phyloP scores from a whole-genome alignment of 2,888 invertebrate genomes.

The Eupithecia tripunctaria region DNA sequence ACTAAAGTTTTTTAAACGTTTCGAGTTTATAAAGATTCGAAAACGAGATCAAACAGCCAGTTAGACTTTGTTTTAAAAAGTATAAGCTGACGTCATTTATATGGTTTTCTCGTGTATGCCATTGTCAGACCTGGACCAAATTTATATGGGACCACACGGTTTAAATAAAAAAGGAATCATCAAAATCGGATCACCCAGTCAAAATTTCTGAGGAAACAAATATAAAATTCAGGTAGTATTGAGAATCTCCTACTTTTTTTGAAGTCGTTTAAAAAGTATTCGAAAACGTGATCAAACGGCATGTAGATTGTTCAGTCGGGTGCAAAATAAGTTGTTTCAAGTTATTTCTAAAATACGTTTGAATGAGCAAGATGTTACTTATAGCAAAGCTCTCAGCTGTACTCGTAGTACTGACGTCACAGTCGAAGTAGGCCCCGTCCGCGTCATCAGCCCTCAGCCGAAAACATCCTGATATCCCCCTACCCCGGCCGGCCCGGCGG shows the following conservation, averaged over 20 bases:
- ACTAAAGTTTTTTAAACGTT: background rate
- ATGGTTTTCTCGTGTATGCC: too few relatives aligned
- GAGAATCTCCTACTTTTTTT: too few relatives aligned
- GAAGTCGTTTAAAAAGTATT: background rate
- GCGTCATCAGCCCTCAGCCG: constrained; percentile 60
- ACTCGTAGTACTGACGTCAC: constrained; percentile 69
- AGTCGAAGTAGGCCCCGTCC: constrained; percentile 55
- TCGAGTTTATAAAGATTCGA: background rate
- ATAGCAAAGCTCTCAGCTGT: constrained; percentile 56
- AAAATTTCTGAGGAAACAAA: too few relatives aligned
- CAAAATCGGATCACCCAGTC: too few relatives aligned
- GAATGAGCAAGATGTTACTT: constrained; percentile 54
- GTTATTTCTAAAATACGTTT: constrained; percentile 1
- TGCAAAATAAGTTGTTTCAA: background rate
- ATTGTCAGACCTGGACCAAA: too few relatives aligned
- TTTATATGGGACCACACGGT: too few relatives aligned
- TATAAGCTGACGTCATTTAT: too few relatives aligned
- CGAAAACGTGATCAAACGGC: background rate
- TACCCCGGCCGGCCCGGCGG: constrained; percentile 42
- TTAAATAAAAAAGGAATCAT: too few relatives aligned
- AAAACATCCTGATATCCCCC: constrained; percentile 47
- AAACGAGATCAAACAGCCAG: background rate
- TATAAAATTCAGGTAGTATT: too few relatives aligned
- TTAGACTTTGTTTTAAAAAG: too few relatives aligned
- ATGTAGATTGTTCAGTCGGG: background rate